Base-by-base conservation (phyloP, 1,140 invertebrate species). In the Colletes gigas region DNA sequence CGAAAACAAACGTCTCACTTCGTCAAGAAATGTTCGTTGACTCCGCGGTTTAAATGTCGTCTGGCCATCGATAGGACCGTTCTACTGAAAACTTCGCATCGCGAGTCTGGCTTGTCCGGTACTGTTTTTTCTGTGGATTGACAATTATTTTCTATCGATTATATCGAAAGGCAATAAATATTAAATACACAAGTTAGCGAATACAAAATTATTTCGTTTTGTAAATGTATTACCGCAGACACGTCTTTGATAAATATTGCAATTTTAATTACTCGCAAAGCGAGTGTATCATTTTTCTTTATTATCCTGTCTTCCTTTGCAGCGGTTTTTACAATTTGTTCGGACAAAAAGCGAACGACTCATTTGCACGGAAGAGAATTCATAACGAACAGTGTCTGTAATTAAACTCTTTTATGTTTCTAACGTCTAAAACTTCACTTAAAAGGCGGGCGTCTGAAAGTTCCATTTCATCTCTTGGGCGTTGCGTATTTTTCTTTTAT, bases 341-440 rank as follows among this genome's bases (percentile, higher is more conserved):
- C n/a, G 67, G 55, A 39, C 21, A 50, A 41, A 62, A 70, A 78
- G 39, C 67, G 8, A 54, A 63, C 68, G 47, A 63, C 50, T 78
- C 57, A 47, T 63, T 62, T 78, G 59, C 68, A 41, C 68, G 68
- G 52, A 70, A 57, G 52, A 52, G 57, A 70, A 70, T 70, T 70
- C 68, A 57, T 57, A 70, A 78, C 47, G 67, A 44, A 62, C 47
- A 62, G 44, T 6, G 76, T 41, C 44, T 54, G 76, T 72, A 78
- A 78, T 78, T 78, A 78, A 78, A 78, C 55, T 63, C 21, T 60
- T 57, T 71, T 72, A 60, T 63, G 44, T 71, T 30, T 17, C 17
- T 14, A 39, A 14, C 21, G 41, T 60, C 57, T 63, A 14, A 47
- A 71, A 62, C n/a, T 41, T 78, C 19, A 7, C n/a, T 71, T 70